Evolutionary conservation across 1,140 invertebrate species (phyloP), one percentile per base, ranked within the genome.

Genomic region (Triops longicaudatus): DNA sequence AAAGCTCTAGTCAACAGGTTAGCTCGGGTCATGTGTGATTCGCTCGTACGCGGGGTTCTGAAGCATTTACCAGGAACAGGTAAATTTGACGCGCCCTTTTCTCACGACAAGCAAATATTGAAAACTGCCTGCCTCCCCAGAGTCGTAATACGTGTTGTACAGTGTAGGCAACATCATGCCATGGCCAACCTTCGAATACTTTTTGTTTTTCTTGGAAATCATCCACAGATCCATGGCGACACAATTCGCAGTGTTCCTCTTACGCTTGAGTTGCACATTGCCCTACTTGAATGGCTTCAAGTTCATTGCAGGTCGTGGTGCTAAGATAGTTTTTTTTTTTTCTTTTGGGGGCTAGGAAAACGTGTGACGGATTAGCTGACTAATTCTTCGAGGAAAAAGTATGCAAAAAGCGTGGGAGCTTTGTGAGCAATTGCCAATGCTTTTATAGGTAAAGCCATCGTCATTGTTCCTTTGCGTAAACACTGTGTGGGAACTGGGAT

Each of bases 71-170:
- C 50, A 63, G 17, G 50, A 22, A 63, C 14, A 63, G 17, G 14
- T 63, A 22, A 63, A 22, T 63, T 63, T 22, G 50, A 22, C 50
- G 50, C 50, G 50, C 50, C 50, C 50, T 63, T 63, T 63, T 63
- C 50, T 63, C 50, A 63, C 50, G 50, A 63, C 50, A 63, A 63
- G 50, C 50, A 63, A 63, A 63, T 63, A 63, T 63, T 63, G 50
- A 22, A 63, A 63, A 63, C 22, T 17, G 14, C 50, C 22, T 12
- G 17, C 17, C 17, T 63, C 3, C 50, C 22, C 17, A n/a, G 5
- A 17, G 10, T n/a, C 50, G 50, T 63, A 17, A 63, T 22, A 22
- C 31, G 31, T 37, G 7, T 37, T 37, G 31, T 37, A 37, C 31
- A n/a, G n/a, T 37, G 31, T 7, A 37, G 31, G 31, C 31, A 37